A percentile compares a stretch with the other conserved stretches of the same genome.
phyloP scores from a whole-genome alignment of 1,140 invertebrate genomes.

The Musca vetustissima region DNA sequence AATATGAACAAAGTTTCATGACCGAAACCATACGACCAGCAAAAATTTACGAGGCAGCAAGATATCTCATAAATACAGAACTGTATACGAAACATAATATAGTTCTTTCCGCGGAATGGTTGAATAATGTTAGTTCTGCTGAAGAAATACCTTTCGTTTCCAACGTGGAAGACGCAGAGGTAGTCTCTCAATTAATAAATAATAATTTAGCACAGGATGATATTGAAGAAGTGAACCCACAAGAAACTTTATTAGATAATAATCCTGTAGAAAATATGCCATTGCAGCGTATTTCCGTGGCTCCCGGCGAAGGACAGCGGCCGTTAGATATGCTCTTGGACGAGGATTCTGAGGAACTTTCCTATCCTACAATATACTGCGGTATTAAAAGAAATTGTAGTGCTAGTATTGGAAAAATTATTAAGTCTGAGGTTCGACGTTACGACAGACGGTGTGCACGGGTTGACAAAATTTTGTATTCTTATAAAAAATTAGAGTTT shows the following conservation, averaged over 20 bases:
- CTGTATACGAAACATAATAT: constrained; percentile 21
- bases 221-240: background rate
- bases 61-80: constrained; percentile 15
- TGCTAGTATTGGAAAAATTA: background rate
- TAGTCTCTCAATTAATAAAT: background rate
- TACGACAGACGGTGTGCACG: constrained; percentile 5
- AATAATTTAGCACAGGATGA: background rate
- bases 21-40: constrained; percentile 25
- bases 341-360: constrained; percentile 20
- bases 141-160: constrained; percentile 18
- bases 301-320: constrained; percentile 18
- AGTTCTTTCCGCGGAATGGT: background rate
- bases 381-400: constrained; percentile 3
- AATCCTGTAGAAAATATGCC: constrained; percentile 17
- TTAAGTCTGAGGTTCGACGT: constrained; percentile 5
- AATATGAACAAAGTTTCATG: constrained; percentile 22
- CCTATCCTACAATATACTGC: constrained; percentile 16
- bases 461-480: constrained; percentile 13
- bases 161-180: background rate
- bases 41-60: constrained; percentile 19
- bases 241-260: constrained; percentile 21
- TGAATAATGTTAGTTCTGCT: background rate
- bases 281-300: background rate
- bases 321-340: constrained; percentile 15
- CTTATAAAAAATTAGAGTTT: constrained; percentile 18